These are phyloP conservation scores for Tragelaphus scriptus DNA, from an alignment of 2,113 vertebrate genomes.

Conservation along the genomic window DNA sequence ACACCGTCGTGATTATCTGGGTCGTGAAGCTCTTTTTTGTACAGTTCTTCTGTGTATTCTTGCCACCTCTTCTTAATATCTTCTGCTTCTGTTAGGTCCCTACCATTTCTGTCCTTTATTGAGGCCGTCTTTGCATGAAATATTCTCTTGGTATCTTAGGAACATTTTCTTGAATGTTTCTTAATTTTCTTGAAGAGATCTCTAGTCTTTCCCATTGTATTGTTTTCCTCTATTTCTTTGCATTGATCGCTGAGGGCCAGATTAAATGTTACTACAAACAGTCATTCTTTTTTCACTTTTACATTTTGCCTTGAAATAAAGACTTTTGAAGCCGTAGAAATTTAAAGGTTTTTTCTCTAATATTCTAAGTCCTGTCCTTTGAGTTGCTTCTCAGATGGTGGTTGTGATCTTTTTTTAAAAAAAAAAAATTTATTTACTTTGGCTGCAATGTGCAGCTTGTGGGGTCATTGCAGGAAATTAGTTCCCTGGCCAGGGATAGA, in stretches of 20 bases:
- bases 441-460: not conserved
- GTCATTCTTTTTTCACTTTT: not conserved
- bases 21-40: too few species aligned
- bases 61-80: too few species aligned
- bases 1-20: too few species aligned
- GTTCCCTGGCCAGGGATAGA: not conserved
- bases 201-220: too few species aligned
- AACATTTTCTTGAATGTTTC: too few species aligned
- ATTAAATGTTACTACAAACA: not conserved
- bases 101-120: too few species aligned
- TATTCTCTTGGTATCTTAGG: too few species aligned
- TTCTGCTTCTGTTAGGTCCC: too few species aligned
- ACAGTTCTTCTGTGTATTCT: too few species aligned
- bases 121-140: too few species aligned
- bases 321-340: not conserved
- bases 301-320: slow-evolving; percentile 17
- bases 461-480: not conserved
- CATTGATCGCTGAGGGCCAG: not conserved
- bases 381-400: not conserved
- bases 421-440: not conserved
- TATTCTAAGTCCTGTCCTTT: not conserved
- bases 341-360: not conserved
- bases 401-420: not conserved
- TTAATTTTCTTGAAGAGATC: too few species aligned
- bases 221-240: too few species aligned